Percentiles rank a stretch among this genome's conserved stretches.
phyloP scores from a whole-genome alignment of 2,797 vertebrate species.

The Platalea minor region DNA sequence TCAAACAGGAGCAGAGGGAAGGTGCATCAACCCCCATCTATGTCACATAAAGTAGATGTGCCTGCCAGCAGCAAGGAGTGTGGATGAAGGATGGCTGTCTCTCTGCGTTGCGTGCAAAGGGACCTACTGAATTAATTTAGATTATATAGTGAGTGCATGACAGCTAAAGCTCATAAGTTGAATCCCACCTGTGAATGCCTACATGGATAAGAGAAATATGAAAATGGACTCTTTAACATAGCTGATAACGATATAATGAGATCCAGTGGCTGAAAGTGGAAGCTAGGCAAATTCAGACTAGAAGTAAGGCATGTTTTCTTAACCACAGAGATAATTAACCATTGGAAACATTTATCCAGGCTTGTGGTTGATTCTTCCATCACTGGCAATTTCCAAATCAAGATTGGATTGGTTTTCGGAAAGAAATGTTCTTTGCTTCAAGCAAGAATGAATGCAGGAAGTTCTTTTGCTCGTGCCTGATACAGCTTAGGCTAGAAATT shows the following conservation, averaged over 20 bases:
- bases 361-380: constrained; percentile 1
- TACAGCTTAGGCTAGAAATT: background rate
- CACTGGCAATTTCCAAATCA: constrained; percentile 10
- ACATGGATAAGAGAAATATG: background rate
- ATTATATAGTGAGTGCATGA: background rate
- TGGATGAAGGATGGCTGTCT: background rate
- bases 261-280: background rate
- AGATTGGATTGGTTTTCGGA: background rate
- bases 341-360: background rate
- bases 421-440: background rate
- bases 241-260: background rate
- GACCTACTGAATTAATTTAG: background rate
- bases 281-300: background rate
- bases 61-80: background rate
- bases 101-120: background rate
- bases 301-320: background rate
- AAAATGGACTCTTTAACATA: background rate
- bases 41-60: background rate
- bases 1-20: background rate
- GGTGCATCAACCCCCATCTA: background rate
- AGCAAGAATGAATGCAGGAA: background rate
- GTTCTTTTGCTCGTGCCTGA: background rate
- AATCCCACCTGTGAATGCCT: background rate
- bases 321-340: background rate
- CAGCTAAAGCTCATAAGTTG: background rate